phyloP scores from a whole-genome alignment of 1,140 invertebrate species.

The Nasonia longicornis region DNA sequence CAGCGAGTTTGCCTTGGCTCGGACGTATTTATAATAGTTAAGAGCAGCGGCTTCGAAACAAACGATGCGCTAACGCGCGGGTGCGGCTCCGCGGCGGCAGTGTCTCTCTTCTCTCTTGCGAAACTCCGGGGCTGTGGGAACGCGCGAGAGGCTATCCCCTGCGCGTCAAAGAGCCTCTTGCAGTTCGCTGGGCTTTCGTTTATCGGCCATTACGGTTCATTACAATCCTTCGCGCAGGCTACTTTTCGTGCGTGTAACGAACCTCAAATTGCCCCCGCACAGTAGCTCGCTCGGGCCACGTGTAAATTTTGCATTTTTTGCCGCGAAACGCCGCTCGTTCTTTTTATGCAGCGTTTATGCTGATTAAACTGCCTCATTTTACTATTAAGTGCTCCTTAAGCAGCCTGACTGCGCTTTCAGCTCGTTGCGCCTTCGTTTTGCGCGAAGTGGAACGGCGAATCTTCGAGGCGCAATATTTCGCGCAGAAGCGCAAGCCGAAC shows the following conservation, averaged over 20 bases:
- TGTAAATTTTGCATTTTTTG: slow-evolving; percentile 22
- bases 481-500: neutral
- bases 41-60: neutral
- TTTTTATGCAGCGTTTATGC: neutral
- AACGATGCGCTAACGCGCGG: neutral
- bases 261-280: slow-evolving; percentile 8
- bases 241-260: slow-evolving; percentile 9
- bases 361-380: slow-evolving; percentile 12
- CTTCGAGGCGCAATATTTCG: too few relatives aligned
- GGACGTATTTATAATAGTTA: neutral
- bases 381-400: slow-evolving; percentile 5
- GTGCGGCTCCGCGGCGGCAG: neutral
- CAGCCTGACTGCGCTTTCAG: neutral
- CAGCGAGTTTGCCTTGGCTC: neutral
- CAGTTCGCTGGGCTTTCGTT: neutral
- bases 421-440: too few relatives aligned
- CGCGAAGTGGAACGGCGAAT: neutral
- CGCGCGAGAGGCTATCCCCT: neutral
- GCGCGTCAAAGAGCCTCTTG: neutral
- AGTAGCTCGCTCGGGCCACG: neutral
- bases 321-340: neutral
- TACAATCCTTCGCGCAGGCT: slow-evolving; percentile 25
- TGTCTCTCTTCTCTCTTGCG: neutral
- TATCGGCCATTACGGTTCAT: slow-evolving; percentile 32
- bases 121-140: slow-evolving; percentile 6